Evolutionary conservation across 2,888 invertebrate genomes (phyloP).

Genomic region (Heliconius hortense): DNA sequence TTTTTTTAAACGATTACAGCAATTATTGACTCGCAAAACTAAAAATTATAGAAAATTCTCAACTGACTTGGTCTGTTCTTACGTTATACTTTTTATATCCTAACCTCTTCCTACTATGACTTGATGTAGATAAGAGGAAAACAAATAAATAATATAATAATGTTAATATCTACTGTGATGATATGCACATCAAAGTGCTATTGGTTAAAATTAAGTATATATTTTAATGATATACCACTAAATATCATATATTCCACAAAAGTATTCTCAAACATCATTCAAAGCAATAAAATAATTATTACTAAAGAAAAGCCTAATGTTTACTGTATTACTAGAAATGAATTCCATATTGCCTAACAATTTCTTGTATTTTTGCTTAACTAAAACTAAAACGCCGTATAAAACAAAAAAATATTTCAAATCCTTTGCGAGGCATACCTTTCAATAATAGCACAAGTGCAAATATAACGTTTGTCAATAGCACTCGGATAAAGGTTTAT

Average conservation of each 20-base stretch:
- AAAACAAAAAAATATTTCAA: neutral
- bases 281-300: neutral
- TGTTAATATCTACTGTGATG: neutral
- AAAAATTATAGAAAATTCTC: slow-evolving; percentile 16
- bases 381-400: neutral
- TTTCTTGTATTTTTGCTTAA: slow-evolving; percentile 1
- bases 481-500: slow-evolving; percentile 25
- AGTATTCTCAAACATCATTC: neutral
- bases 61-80: neutral
- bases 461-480: slow-evolving; percentile 21
- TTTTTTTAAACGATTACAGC: slow-evolving; percentile 41
- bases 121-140: neutral
- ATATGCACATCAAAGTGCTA: neutral
- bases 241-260: neutral
- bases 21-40: slow-evolving; percentile 31
- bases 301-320: neutral
- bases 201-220: neutral
- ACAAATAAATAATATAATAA: neutral
- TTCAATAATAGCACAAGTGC: neutral
- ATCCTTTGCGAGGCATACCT: neutral
- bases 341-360: slow-evolving; percentile 3
- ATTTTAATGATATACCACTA: neutral
- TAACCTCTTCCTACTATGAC: neutral
- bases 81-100: neutral
- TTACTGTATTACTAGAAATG: neutral